phyloP scores from a whole-genome alignment of 2,888 invertebrate species.

The Dicyrtomina minuta region DNA sequence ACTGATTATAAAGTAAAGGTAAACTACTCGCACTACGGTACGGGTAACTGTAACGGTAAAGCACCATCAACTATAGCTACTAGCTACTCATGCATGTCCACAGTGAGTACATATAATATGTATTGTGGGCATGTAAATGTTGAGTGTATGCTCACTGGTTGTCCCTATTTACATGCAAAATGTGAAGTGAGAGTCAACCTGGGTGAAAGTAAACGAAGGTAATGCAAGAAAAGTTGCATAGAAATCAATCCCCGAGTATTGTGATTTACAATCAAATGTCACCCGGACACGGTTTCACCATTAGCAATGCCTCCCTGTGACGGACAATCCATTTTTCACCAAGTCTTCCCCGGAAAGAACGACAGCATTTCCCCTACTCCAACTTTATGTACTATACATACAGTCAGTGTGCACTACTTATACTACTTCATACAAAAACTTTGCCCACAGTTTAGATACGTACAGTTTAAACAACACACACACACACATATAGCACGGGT shows the following conservation, averaged over 20 bases:
- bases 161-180: not conserved
- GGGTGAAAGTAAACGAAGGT: conserved; percentile 30
- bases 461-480: conserved; percentile 5
- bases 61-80: too few relatives aligned
- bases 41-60: too few relatives aligned
- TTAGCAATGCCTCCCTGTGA: conserved; percentile 51
- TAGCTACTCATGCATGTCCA: not conserved
- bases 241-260: conserved; percentile 49
- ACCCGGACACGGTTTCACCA: conserved; percentile 52
- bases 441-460: too few relatives aligned
- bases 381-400: not conserved
- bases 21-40: too few relatives aligned
- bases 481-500: not conserved
- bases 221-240: conserved; percentile 43
- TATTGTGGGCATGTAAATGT: not conserved
- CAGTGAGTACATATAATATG: not conserved
- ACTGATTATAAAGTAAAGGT: too few relatives aligned
- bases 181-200: conserved; percentile 23
- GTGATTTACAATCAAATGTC: conserved; percentile 52
- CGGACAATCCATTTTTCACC: conserved; percentile 53
- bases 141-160: not conserved
- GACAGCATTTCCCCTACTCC: conserved; percentile 35
- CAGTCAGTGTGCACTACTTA: not conserved
- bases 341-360: conserved; percentile 38
- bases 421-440: too few relatives aligned